Conservation (phyloP, 1,140 invertebrate genomes). For the Onthophagus taurus region DNA sequence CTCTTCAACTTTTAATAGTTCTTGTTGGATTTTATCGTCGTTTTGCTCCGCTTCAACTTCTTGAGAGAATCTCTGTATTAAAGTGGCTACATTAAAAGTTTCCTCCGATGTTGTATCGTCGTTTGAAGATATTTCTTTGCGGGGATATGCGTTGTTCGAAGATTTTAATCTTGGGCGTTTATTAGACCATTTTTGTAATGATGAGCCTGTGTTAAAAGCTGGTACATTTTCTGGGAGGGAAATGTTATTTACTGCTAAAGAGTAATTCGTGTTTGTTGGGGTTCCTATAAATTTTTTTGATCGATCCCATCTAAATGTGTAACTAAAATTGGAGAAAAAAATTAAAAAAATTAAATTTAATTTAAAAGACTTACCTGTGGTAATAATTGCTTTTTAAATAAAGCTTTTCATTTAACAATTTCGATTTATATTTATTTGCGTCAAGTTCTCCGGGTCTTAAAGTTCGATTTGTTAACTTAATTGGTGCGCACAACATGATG, state of each 20-base stretch:
- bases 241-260: constrained; percentile 9
- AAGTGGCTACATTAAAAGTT: background rate
- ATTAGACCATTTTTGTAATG: constrained; percentile 20
- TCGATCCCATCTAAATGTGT: constrained; percentile 8
- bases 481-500: constrained; percentile 8
- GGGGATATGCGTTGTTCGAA: background rate
- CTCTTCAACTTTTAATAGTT: background rate
- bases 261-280: constrained; percentile 3
- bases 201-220: constrained; percentile 18
- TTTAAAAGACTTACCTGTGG: constrained; percentile 8
- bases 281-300: constrained; percentile 4
- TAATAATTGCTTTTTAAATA: constrained; percentile 10
- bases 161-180: constrained; percentile 21
- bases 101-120: background rate
- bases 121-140: background rate
- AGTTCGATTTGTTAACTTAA: constrained; percentile 6
- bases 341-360: background rate
- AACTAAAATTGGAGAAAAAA: constrained; percentile 8
- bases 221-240: constrained; percentile 8
- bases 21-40: constrained; percentile 4
- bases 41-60: constrained; percentile 3
- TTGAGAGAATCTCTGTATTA: constrained; percentile 3
- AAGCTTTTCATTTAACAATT: constrained; percentile 5
- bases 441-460: background rate
- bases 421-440: background rate